Base-by-base conservation (phyloP, 2,113 vertebrate genomes). In the Hyperoodon ampullatus region DNA sequence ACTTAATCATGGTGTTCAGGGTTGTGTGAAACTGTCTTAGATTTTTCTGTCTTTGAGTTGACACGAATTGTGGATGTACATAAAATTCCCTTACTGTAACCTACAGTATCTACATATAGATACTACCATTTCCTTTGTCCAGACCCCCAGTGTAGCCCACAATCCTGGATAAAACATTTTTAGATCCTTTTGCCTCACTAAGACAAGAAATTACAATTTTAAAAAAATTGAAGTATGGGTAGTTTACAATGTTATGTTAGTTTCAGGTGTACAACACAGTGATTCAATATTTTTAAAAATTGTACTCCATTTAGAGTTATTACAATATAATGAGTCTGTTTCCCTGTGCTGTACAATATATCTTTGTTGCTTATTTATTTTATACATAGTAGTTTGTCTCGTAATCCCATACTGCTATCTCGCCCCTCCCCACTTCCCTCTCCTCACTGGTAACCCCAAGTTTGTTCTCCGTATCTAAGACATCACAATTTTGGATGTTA, bases 1-100 rank as follows among this genome's bases (percentile, higher is more conserved):
- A 68, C 84, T 86, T 87, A 90, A 23, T 92, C 72, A 87, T 63
- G 26, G 33, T 94, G 13, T 26, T 88, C 19, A 84, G 50, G 58
- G 60, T 65, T 87, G 6, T 95, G 24, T 95, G 74, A 90, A 83
- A 83, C 6, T 70, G 8, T 83, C 63, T 53, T 71, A 75, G 35
- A 58, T 70, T 72, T 96, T 92, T 78, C 78, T 87, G 55, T 78
- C 19, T 86, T 96, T 96, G 50, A 84, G 8, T 95, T 86, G 82
- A 80, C 35, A 16, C 14, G n/a, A 50, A 55, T 65, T 91, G 50
- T 86, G 10, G 30, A 53, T 88, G 1, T 44, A 61, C 42, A 72
- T 75, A 75, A 96, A 87, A n/a, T 84, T 61, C 39, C 47, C 12
- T 92, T 42, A 58, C 19, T n/a, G 5, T 93, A 95, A 85, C 53